A percentile compares a stretch with the other conserved stretches of the same genome.
Conservation (phyloP, 2,797 vertebrate genomes). For the Catharus ustulatus region DNA sequence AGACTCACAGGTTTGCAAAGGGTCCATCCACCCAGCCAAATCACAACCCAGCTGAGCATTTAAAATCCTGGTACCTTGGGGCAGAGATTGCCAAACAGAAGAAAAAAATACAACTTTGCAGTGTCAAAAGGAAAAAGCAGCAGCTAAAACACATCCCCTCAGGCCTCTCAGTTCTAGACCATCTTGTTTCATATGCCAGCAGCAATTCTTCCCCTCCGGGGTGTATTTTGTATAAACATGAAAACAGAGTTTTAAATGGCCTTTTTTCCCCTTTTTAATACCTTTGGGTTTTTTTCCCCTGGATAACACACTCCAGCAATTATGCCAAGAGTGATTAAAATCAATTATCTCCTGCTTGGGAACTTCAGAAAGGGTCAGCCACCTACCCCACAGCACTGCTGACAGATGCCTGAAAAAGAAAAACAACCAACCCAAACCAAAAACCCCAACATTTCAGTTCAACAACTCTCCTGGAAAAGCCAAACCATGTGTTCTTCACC, state of each 20-base stretch:
- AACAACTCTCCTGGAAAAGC: not conserved
- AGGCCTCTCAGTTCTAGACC: not conserved
- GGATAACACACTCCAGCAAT: not conserved
- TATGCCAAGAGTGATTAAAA: not conserved
- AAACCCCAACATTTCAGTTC: not conserved
- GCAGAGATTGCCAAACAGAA: not conserved
- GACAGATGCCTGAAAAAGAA: not conserved
- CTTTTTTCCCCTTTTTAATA: not conserved
- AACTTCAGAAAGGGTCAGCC: not conserved
- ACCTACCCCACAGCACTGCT: not conserved
- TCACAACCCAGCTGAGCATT: rapidly evolving
- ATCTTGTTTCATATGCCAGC: not conserved
- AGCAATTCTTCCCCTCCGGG: not conserved
- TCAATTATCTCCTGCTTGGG: not conserved
- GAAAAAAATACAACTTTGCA: not conserved
- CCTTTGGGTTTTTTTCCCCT: rapidly evolving
- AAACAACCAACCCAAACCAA: not conserved
- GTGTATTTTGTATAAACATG: not conserved
- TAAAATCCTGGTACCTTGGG: not conserved
- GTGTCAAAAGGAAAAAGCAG: not conserved
- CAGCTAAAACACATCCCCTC: not conserved
- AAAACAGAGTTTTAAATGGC: not conserved
- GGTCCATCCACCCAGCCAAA: not conserved
- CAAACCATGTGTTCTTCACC: not conserved
- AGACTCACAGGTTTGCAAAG: not conserved